Evolutionary conservation across 2,113 vertebrate genomes (phyloP), one percentile per base, ranked within the genome.

Genomic region (Xerus inauris): DNA sequence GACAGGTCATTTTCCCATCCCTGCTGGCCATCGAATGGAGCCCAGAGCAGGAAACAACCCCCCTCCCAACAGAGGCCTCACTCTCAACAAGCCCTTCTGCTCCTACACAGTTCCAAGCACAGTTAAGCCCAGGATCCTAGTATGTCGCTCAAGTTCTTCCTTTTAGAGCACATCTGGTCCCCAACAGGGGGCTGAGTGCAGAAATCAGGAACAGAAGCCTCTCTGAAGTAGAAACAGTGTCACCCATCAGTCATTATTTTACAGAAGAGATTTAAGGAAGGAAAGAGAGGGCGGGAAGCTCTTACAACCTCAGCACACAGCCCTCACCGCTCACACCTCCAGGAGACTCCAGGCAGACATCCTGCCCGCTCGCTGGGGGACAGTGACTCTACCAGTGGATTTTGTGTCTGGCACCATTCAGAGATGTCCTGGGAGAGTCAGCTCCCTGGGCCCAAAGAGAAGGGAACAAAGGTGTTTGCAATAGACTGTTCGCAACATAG

Each of bases 311-410:
- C 5, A 5, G 8, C 24, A 24, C 54, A 47, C 42, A 69, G 54
- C 59, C 47, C 26, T 57, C 10, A 3, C 0, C 24, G 24, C 9
- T 1, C 24, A 38, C 1, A 35, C 19, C 32, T 45, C 2, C 22
- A 38, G 71, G 28, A 64, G 22, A 59, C 64, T 38, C 73, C 1
- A 45, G 32, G 26, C 38, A 81, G 73, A 51, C 22, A 7, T 0
- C 3, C 5, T 1, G 8, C 19, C 45, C 20, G 62, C 28, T 2
- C 0, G 24, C n/a, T 2, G 40, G 65, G 26, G 40, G 65, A 20
- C n/a, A 4, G 45, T 0, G 24, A 64, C 69, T 28, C 59, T 8
- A 10, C 20, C 83, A n/a, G 6, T 0, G 38, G 24, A 22, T 12
- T 22, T 80, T 47, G 32, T 12, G 2, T 24, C 45, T 95, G 76